These are phyloP conservation scores for Vespertilio murinus DNA, from an alignment of 2,797 vertebrate genomes.

Conservation along the genomic window DNA sequence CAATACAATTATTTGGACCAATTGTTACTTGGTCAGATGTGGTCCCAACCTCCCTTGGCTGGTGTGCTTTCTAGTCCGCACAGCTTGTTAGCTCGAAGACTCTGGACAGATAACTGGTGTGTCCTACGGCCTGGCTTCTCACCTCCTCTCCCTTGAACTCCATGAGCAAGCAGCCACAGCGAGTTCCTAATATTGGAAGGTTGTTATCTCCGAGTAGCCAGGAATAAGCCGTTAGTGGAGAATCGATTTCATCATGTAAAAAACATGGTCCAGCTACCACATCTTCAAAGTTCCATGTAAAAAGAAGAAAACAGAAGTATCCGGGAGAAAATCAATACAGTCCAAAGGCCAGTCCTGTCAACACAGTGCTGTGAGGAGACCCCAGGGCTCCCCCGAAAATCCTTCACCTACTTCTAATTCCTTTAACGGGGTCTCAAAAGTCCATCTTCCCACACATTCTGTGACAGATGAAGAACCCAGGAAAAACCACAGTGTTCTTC, in stretches of 20 bases:
- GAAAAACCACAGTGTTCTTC: neutral
- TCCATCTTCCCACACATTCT: neutral
- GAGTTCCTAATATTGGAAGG: neutral
- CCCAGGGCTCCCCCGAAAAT: neutral
- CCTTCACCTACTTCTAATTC: neutral
- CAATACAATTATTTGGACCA: conserved; percentile 5
- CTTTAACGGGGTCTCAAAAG: neutral
- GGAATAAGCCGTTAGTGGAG: neutral
- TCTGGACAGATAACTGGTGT: neutral
- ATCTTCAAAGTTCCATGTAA: neutral
- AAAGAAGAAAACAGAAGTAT: neutral
- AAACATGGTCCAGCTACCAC: neutral
- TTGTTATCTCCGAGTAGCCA: neutral
- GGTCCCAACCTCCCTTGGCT: neutral
- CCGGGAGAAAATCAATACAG: neutral
- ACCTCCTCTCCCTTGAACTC: neutral
- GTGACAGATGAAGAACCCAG: neutral
- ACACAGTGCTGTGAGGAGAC: neutral
- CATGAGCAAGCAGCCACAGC: neutral
- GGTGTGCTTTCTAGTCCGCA: neutral
- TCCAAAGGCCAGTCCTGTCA: neutral
- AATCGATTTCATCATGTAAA: neutral
- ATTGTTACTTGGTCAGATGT: neutral
- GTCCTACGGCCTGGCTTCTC: neutral
- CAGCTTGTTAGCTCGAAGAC: neutral